Base-by-base conservation (phyloP, 2,797 vertebrate species). In the Dicrostonyx torquatus region DNA sequence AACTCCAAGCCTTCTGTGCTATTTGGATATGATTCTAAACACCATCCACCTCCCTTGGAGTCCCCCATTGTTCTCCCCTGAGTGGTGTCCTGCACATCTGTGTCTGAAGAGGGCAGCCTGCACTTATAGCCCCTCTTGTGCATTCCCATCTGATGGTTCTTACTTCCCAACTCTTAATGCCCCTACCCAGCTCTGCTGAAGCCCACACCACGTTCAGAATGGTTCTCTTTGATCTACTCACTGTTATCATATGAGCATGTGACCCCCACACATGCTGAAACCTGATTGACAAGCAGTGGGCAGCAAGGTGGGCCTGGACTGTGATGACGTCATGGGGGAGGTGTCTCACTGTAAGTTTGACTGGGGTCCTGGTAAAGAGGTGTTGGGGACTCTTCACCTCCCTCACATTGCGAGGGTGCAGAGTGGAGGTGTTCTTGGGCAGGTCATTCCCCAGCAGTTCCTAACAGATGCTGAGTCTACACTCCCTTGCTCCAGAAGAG, bases 391-490 rank as follows among this genome's bases (percentile, higher is more conserved):
- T 37, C 29, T 12, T 62, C 5, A 6, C 34, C 53, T 4, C 6
- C 1, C 24, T 31, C 37, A 40, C 43, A 37, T 7, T 34, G 3
- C 0, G 2, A 62, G n/a, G 45, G 17, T 24, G 2, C n/a, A 6
- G 55, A 43, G 26, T 18, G 26, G 40, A 66, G 45, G 6, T 9
- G 0, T 37, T 48, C 1, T 75, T 8, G 0, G 24, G 40, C 45
- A 18, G 37, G 1, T 37, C 15, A 15, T 31, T 40, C 60, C 31
- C 34, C 11, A 10, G 0, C 20, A 15, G 31, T 40, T 48, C 31
- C 34, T 11, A 4, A 0, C 20, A n/a, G 9, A 24, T 3, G 3
- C 37, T 6, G 5, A 5, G 24, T 17, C 58, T 14, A 43, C 1
- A 5, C 14, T 75, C 10, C 55, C 26, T 2, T 29, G 0, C 37